phyloP scores from a whole-genome alignment of 2,113 vertebrate genomes.

The Lonchura striata region DNA sequence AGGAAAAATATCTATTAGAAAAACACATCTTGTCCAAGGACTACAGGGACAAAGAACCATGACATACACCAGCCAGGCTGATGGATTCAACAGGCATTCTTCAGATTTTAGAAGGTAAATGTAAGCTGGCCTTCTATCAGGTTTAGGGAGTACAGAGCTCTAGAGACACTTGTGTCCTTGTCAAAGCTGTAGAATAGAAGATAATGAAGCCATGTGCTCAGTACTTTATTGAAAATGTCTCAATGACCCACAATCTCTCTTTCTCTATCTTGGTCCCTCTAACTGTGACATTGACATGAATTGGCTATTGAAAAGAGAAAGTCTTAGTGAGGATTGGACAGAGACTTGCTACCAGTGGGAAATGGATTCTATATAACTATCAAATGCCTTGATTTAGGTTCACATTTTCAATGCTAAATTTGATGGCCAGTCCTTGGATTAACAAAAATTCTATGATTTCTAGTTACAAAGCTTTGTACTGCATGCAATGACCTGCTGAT shows the following conservation, averaged over 20 bases:
- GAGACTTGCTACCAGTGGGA: conserved; percentile 80
- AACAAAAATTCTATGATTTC: not conserved
- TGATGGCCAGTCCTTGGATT: not conserved
- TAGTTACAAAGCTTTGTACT: not conserved
- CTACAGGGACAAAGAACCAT: not conserved
- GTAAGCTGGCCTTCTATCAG: not conserved
- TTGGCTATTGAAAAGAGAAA: conserved; percentile 73
- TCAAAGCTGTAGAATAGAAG: conserved; percentile 30
- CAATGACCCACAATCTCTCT: conserved; percentile 62
- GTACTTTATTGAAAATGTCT: conserved; percentile 74
- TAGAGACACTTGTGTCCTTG: conserved; percentile 71
- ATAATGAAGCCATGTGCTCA: conserved; percentile 72
- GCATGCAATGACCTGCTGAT: not conserved
- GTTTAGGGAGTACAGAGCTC: not conserved
- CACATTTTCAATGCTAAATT: not conserved
- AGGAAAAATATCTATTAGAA: not conserved
- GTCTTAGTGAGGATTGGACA: conserved; percentile 60
- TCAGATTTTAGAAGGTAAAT: not conserved
- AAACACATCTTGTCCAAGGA: not conserved
- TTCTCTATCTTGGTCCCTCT: conserved; percentile 67
- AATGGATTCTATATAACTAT: conserved; percentile 70
- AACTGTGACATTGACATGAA: conserved; percentile 43
- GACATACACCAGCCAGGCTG: not conserved
- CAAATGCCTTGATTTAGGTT: not conserved
- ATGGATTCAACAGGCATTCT: not conserved